A percentile compares a stretch with the other conserved stretches of the same genome.
These are phyloP conservation scores for Tiliqua scincoides DNA, from an alignment of 2,113 vertebrate species.

Conservation along the genomic window DNA sequence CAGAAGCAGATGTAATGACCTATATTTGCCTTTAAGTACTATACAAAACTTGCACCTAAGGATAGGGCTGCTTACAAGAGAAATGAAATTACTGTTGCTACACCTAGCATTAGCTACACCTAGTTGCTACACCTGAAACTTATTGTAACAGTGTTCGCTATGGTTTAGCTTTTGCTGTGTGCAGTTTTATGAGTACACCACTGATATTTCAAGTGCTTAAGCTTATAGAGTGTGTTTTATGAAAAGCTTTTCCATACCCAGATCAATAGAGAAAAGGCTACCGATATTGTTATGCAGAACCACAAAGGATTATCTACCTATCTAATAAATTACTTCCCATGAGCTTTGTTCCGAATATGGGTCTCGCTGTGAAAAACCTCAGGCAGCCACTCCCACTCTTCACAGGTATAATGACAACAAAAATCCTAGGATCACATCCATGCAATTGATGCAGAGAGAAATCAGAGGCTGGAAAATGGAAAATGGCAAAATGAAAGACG, in stretches of 20 bases:
- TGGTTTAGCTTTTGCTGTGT: neutral
- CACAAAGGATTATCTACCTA: neutral
- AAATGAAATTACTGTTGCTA: neutral
- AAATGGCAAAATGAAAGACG: neutral
- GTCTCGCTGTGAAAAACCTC: neutral
- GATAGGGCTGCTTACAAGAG: neutral
- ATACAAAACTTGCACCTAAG: neutral
- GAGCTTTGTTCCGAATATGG: neutral
- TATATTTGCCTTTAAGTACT: neutral
- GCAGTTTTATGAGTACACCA: neutral
- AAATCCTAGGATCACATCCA: neutral
- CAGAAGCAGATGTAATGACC: neutral
- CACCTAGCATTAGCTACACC: neutral
- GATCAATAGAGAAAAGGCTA: neutral
- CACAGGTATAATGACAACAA: neutral
- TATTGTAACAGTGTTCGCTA: neutral
- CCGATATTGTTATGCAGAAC: neutral
- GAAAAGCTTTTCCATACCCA: neutral
- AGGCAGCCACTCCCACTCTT: neutral
- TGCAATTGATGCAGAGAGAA: neutral
- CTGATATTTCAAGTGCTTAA: neutral
- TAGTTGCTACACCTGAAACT: too few species aligned
- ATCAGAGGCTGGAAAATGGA: constrained; percentile 3
- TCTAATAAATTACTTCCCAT: constrained; percentile 1
- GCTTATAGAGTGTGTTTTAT: neutral